A percentile compares a stretch with the other conserved stretches of the same genome.
These are phyloP conservation scores for Melangyna quadrimaculata DNA, from an alignment of 2,888 invertebrate species.

Conservation along the genomic window DNA sequence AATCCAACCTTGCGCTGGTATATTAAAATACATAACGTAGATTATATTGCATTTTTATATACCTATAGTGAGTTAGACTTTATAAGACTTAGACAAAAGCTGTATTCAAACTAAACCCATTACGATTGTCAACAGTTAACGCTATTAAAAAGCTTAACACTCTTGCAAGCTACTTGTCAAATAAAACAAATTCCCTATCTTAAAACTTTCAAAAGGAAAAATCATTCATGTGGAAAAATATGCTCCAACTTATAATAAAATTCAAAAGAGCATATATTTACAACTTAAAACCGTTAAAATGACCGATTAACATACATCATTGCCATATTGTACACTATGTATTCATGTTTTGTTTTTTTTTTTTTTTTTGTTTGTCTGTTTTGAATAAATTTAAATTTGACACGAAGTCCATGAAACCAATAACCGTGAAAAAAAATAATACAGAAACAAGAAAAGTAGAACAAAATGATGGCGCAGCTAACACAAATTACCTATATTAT, in stretches of 20 bases:
- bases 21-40: no score
- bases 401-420: constrained; percentile 33
- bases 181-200: not conserved
- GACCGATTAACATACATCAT: constrained; percentile 67
- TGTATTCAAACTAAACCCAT: not conserved
- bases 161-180: not conserved
- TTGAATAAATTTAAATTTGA: constrained; percentile 57
- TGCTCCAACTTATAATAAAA: constrained; percentile 28
- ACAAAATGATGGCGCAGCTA: constrained; percentile 4
- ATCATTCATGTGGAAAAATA: constrained; percentile 34
- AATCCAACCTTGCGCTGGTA: no score
- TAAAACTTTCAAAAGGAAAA: constrained; percentile 6
- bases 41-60: no score
- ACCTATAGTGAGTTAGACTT: no score
- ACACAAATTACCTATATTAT: constrained; percentile 14
- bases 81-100: no score
- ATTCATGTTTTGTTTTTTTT: constrained; percentile 3
- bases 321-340: constrained; percentile 8
- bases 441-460: constrained; percentile 25
- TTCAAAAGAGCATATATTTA: constrained; percentile 46
- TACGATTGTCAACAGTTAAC: not conserved
- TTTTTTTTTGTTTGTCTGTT: not conserved
- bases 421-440: constrained; percentile 51
- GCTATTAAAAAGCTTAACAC: not conserved
- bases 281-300: constrained; percentile 65